phyloP scores from a whole-genome alignment of 30 jellyfish, hydroid and myxozoan species.

The Phacellophora camtschatica region DNA sequence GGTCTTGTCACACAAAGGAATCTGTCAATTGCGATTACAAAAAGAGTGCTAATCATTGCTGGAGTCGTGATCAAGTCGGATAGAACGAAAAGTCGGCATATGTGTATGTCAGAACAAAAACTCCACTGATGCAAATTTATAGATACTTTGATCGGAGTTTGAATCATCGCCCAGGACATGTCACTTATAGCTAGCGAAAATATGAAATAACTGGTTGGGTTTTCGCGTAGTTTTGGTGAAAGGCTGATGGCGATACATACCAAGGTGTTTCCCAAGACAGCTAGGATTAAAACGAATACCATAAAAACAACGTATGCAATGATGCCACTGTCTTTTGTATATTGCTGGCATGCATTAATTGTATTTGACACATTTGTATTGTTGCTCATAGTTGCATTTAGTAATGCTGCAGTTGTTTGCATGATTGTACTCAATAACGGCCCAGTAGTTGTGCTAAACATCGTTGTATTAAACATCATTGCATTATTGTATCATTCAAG shows the following conservation, averaged over 20 bases:
- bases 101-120: slow-evolving; percentile 20
- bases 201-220: slow-evolving; percentile 57
- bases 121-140: not conserved
- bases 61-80: slow-evolving; percentile 43
- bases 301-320: slow-evolving; percentile 3
- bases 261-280: slow-evolving; percentile 47
- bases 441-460: too few relatives aligned
- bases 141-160: slow-evolving; percentile 35
- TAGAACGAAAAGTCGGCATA: slow-evolving; percentile 26
- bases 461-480: too few relatives aligned
- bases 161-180: slow-evolving; percentile 35
- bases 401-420: too few relatives aligned
- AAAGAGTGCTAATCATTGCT: slow-evolving; percentile 48
- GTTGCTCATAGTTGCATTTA: too few relatives aligned
- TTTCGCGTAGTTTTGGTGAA: slow-evolving; percentile 35
- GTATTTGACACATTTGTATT: too few relatives aligned
- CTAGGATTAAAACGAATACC: slow-evolving; percentile 6
- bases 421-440: too few relatives aligned
- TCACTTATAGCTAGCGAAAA: slow-evolving; percentile 67
- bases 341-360: not conserved
- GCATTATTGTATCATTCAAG: too few relatives aligned
- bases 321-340: not conserved
- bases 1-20: slow-evolving; percentile 49
- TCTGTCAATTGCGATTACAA: slow-evolving; percentile 59
- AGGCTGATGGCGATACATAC: slow-evolving; percentile 44